Evolutionary conservation across 2,797 vertebrate species (phyloP).

Genomic region (Melanotaenia boesemani): DNA sequence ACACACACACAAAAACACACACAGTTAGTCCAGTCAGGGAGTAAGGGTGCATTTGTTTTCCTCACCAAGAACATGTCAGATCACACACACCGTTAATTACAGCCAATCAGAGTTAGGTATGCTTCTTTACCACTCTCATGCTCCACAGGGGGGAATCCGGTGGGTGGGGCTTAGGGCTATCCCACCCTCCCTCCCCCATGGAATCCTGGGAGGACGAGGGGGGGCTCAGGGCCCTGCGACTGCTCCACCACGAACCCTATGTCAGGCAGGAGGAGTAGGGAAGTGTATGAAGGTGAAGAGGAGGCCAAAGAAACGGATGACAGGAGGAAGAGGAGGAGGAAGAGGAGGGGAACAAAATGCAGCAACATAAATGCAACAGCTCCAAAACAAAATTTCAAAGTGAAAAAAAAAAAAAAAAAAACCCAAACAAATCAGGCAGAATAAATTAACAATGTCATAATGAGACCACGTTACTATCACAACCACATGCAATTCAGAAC

Average conservation of each 20-base stretch:
- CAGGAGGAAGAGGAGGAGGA: neutral
- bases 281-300: neutral
- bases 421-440: neutral
- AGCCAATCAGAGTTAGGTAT: slow-evolving; percentile 24
- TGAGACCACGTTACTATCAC: slow-evolving; percentile 18
- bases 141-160: slow-evolving; percentile 93
- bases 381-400: slow-evolving; percentile 48
- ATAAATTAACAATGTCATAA: slow-evolving; percentile 20
- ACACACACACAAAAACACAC: neutral
- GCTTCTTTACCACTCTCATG: slow-evolving; percentile 94
- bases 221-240: slow-evolving; percentile 92
- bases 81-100: slow-evolving; percentile 20
- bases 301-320: neutral
- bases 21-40: neutral
- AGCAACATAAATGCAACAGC: slow-evolving; percentile 65
- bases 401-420: neutral
- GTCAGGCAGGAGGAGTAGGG: slow-evolving; percentile 74
- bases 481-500: slow-evolving; percentile 17
- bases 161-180: slow-evolving; percentile 91
- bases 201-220: slow-evolving; percentile 96
- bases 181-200: slow-evolving; percentile 92
- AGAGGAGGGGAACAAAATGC: slow-evolving; percentile 54
- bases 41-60: slow-evolving; percentile 7
- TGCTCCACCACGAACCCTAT: slow-evolving; percentile 97
- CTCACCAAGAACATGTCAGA: neutral